Percentiles rank a stretch among this genome's conserved stretches.
Conservation (phyloP, 1,140 invertebrate genomes). For the Conopomorpha cramerella region DNA sequence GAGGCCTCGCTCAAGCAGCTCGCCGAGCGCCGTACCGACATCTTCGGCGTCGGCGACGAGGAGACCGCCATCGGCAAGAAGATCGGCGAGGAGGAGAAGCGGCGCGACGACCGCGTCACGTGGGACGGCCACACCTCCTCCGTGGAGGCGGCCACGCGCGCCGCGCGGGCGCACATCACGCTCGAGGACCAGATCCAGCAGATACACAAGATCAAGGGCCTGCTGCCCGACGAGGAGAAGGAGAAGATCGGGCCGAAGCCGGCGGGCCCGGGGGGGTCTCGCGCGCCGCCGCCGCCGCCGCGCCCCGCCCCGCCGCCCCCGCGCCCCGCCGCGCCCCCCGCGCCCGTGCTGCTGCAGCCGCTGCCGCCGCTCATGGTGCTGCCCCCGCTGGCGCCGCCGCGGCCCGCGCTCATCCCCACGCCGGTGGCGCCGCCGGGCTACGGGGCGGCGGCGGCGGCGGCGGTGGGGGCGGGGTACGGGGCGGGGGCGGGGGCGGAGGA, state of each 20-base stretch:
- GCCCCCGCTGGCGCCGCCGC: constrained; percentile 18
- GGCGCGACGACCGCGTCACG: constrained; percentile 88
- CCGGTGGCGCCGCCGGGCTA: constrained; percentile 51
- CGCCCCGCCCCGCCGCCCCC: constrained; percentile 58
- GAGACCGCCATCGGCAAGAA: constrained; percentile 99
- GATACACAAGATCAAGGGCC: constrained; percentile 93
- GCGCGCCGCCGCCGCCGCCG: constrained; percentile 25
- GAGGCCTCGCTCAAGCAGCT: constrained; percentile 94
- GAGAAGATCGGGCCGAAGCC: constrained; percentile 88
- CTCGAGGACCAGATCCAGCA: constrained; percentile 97
- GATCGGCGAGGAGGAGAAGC: constrained; percentile 93
- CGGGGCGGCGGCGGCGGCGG: constrained; percentile 75
- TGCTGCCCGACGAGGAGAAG: constrained; percentile 92
- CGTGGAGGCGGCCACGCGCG: constrained; percentile 88
- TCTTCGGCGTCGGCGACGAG: constrained; percentile 98
- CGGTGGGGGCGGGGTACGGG: constrained; percentile 77
- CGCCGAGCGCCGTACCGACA: constrained; percentile 98
- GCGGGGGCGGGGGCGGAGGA: constrained; percentile 44
- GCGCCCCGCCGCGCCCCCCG: constrained; percentile 36
- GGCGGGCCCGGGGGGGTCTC: constrained; percentile 3
- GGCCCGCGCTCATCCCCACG: constrained; percentile 29
- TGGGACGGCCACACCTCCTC: constrained; percentile 99
- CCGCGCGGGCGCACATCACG: constrained; percentile 93
- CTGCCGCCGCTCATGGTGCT: constrained; percentile 9
- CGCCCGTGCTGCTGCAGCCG: constrained; percentile 27